A percentile compares a stretch with the other conserved stretches of the same genome.
Conservation (phyloP, 1,140 invertebrate species). For the Calliopsis andreniformis region DNA sequence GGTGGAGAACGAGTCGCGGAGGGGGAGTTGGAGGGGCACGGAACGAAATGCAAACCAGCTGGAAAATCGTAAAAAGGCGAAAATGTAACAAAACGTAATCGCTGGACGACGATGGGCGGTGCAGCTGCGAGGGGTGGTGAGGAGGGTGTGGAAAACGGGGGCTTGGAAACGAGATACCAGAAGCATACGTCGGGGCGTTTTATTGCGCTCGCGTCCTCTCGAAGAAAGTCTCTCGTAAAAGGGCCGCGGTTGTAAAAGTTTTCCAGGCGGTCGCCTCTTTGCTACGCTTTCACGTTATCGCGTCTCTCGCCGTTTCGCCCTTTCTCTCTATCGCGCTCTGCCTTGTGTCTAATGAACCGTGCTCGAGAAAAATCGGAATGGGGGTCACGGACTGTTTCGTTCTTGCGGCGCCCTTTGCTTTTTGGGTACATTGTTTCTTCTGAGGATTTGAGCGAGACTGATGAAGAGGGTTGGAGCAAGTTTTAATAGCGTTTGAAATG, state of each 20-base stretch:
- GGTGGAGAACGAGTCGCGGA: slow-evolving; percentile 3
- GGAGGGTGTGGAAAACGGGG: slow-evolving; percentile 1
- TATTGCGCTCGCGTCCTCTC: slow-evolving; percentile 50
- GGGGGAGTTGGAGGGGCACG: slow-evolving; percentile 3
- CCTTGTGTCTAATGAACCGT: slow-evolving; percentile 25
- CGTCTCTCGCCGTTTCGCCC: background rate
- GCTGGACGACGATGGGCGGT: slow-evolving; percentile 41
- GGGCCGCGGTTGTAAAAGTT: slow-evolving; percentile 31
- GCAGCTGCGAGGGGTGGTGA: background rate
- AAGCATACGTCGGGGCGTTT: slow-evolving; percentile 61
- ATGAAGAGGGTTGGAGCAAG: too few species aligned
- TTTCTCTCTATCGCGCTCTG: slow-evolving; percentile 20
- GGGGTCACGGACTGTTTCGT: too few species aligned
- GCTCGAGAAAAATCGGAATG: background rate
- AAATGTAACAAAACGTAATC: slow-evolving; percentile 67
- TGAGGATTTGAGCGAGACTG: too few species aligned
- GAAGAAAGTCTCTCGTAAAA: slow-evolving; percentile 43
- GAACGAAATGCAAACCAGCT: slow-evolving; percentile 68
- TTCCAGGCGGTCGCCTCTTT: slow-evolving; percentile 3
- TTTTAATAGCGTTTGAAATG: too few species aligned
- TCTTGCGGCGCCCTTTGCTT: too few species aligned
- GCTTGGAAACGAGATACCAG: slow-evolving; percentile 49
- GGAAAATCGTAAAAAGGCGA: slow-evolving; percentile 72
- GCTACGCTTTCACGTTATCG: slow-evolving; percentile 41
- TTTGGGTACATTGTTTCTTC: too few species aligned